Base-by-base conservation (phyloP, 2,113 vertebrate species). In the Potamarius usumacintae region DNA sequence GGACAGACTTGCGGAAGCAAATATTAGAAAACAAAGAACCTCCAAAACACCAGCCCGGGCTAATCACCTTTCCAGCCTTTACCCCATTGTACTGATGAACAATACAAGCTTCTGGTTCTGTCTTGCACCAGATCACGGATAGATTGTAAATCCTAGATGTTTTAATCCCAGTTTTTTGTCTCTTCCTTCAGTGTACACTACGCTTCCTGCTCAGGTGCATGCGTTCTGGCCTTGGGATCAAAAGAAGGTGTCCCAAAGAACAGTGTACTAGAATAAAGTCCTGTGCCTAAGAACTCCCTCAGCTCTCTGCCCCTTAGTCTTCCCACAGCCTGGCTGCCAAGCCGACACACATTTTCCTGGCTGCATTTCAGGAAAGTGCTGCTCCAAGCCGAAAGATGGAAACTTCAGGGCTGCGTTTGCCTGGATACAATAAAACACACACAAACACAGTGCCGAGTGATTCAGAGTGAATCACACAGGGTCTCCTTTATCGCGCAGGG, bases 281-380 rank as follows among this genome's bases (percentile, higher is more conserved):
- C 92, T 90, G 90, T 92, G 92, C 94, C 91, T 92, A 91, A 93
- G 94, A 92, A 94, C 93, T 93, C 94, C 94, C 92, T 48, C 62
- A 84, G 55, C 85, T 76, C 86, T 50, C 60, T 62, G 69, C 89
- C 86, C 95, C 93, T 93, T 92, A 95, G 95, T 92, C 96, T 97
- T 97, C 97, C 97, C 97, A 97, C 96, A 96, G 94, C 95, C 94
- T 92, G 92, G 90, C 94, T 96, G 96, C 96, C 96, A 96, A 96
- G 95, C 94, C 94, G 94, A 94, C 96, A 94, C 96, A 96, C 91
- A 97, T 96, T 97, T 99, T 99, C 97, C 98, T 99, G 98, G 98
- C 97, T 92, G 91, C 81, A 85, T 89, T 97, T 98, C 98, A 99
- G 98, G 97, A 99, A 99, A 99, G 95, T 96, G 95, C 95, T 96